Percentiles rank a stretch among this genome's conserved stretches.
These are phyloP conservation scores for Helicoverpa zea DNA, from an alignment of 1,140 invertebrate species.

Conservation along the genomic window DNA sequence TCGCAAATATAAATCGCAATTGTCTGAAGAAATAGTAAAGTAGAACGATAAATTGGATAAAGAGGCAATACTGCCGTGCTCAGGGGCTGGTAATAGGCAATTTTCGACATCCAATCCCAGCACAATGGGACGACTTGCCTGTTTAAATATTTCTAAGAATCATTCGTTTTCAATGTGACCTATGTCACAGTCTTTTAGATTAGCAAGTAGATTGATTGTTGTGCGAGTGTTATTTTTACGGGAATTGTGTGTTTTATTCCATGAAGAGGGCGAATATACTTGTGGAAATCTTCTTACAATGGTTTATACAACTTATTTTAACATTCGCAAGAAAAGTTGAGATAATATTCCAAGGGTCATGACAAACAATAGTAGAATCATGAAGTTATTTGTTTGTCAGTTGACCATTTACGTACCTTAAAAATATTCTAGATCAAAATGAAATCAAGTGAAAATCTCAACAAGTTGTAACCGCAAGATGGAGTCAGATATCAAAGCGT, in stretches of 20 bases:
- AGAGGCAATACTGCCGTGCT: conserved; percentile 76
- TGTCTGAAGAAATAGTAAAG: conserved; percentile 72
- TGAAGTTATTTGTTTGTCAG: too few relatives aligned
- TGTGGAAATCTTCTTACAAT: neutral
- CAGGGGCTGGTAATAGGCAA: conserved; percentile 79
- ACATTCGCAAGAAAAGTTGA: too few relatives aligned
- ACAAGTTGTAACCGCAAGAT: conserved; percentile 5
- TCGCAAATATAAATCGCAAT: conserved; percentile 64
- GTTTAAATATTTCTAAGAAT: conserved; percentile 75
- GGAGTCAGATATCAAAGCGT: conserved; percentile 43
- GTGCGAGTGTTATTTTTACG: neutral
- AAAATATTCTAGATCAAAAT: too few relatives aligned
- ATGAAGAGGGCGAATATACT: neutral
- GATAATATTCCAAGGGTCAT: too few relatives aligned
- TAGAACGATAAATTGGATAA: conserved; percentile 78
- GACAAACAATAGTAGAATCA: too few relatives aligned
- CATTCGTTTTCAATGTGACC: conserved; percentile 48
- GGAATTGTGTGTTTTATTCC: neutral
- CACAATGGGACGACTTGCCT: conserved; percentile 69
- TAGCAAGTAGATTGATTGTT: conserved; percentile 29
- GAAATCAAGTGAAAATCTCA: neutral
- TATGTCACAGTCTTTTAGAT: conserved; percentile 35
- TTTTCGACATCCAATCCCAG: conserved; percentile 79
- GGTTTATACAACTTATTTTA: too few relatives aligned
- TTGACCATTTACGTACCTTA: too few relatives aligned